Percentiles rank a stretch among this genome's conserved stretches.
These are phyloP conservation scores for Eulimnadia texana DNA, from an alignment of 1,140 invertebrate genomes.

Conservation along the genomic window DNA sequence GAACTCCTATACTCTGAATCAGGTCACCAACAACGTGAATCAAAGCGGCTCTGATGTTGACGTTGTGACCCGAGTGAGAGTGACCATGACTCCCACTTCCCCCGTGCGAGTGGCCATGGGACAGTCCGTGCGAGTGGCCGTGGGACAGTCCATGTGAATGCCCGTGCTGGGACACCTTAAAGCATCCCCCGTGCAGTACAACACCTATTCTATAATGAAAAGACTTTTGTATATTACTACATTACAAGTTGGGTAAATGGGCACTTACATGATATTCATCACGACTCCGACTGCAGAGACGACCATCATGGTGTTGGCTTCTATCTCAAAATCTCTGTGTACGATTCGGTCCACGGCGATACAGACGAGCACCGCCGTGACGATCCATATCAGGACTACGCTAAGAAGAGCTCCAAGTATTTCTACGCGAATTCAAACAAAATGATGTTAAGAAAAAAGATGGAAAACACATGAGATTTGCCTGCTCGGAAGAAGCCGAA, in stretches of 20 bases:
- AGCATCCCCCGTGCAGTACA: slow-evolving; percentile 48
- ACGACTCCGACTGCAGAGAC: slow-evolving; percentile 38
- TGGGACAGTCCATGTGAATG: slow-evolving; percentile 26
- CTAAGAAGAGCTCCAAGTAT: slow-evolving; percentile 42
- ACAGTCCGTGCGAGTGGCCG: slow-evolving; percentile 26
- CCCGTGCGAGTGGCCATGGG: slow-evolving; percentile 26
- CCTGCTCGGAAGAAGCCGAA: slow-evolving; percentile 66
- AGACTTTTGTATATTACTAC: neutral
- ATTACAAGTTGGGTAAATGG: neutral
- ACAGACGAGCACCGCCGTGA: slow-evolving; percentile 43
- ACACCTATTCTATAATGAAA: slow-evolving; percentile 46
- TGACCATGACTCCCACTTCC: slow-evolving; percentile 23
- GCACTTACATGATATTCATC: slow-evolving; percentile 42
- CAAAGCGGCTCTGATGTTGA: slow-evolving; percentile 38
- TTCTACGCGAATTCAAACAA: slow-evolving; percentile 28
- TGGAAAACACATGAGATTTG: slow-evolving; percentile 23
- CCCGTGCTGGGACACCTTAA: slow-evolving; percentile 5
- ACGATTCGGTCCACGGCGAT: slow-evolving; percentile 36
- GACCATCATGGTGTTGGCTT: slow-evolving; percentile 38
- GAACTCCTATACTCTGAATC: slow-evolving; percentile 41
- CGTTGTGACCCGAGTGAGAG: slow-evolving; percentile 22
- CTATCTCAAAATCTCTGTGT: slow-evolving; percentile 26
- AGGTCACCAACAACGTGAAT: slow-evolving; percentile 45
- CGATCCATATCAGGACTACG: slow-evolving; percentile 43
- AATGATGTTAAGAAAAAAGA: neutral